These are phyloP conservation scores for Dipodomys spectabilis DNA, from an alignment of 2,113 vertebrate species.

Conservation along the genomic window DNA sequence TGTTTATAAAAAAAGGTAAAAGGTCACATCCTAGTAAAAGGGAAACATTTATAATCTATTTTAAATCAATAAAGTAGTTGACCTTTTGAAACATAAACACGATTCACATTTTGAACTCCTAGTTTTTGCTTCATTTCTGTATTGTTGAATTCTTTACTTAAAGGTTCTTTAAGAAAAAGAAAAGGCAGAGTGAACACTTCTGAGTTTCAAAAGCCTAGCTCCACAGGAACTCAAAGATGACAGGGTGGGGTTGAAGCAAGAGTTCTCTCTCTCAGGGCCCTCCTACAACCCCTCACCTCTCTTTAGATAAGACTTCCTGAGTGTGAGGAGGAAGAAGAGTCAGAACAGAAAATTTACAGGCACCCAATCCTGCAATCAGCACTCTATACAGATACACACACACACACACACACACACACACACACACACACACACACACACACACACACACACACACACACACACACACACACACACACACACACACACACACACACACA, in stretches of 20 bases:
- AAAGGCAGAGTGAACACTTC: neutral
- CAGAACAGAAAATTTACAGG: neutral
- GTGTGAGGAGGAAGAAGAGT: neutral
- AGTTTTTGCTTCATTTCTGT: neutral
- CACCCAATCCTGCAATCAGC: neutral
- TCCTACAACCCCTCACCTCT: neutral
- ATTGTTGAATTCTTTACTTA: neutral
- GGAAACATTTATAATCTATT: neutral
- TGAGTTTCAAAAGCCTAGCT: slow-evolving; percentile 36
- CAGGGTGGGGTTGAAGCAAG: slow-evolving; percentile 21
- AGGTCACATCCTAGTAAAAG: neutral
- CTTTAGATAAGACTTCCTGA: neutral
- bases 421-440: too few relatives aligned
- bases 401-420: too few relatives aligned
- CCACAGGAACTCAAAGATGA: neutral
- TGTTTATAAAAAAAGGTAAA: neutral
- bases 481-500: too few relatives aligned
- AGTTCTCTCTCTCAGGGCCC: neutral
- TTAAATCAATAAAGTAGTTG: neutral
- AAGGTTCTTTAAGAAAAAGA: neutral
- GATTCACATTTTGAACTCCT: neutral
- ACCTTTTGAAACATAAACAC: neutral
- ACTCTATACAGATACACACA: accelerated
- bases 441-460: too few relatives aligned
- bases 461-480: too few relatives aligned